Percentiles rank a stretch among this genome's conserved stretches.
Evolutionary conservation across 2,888 invertebrate genomes (phyloP).

Genomic region (Scaptomyza flava): DNA sequence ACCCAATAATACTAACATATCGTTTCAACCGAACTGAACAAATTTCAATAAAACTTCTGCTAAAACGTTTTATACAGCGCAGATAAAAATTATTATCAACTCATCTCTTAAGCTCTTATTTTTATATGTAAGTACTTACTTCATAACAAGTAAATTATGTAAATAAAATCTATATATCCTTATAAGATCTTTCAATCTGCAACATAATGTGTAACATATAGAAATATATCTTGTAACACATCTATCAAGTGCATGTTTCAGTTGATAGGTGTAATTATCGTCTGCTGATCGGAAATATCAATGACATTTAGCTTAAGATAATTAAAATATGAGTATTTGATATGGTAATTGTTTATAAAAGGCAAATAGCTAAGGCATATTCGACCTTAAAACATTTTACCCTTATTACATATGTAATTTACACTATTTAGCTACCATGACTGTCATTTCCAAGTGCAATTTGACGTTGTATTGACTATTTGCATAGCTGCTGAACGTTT

Average conservation of each 20-base stretch:
- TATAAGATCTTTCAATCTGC: too few relatives aligned
- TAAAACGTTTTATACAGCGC: background rate
- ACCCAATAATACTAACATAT: slow-evolving; percentile 33
- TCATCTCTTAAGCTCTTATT: too few relatives aligned
- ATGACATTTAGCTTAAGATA: background rate
- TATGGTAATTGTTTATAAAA: slow-evolving; percentile 5
- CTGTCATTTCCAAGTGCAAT: slow-evolving; percentile 32
- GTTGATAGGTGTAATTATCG: background rate
- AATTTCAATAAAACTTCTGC: background rate
- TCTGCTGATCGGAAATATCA: background rate
- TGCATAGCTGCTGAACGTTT: slow-evolving; percentile 46
- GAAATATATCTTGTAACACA: background rate
- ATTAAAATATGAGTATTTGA: background rate
- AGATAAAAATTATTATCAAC: too few relatives aligned
- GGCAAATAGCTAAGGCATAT: slow-evolving; percentile 27
- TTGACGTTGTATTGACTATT: slow-evolving; percentile 25
- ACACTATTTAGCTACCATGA: slow-evolving; percentile 21
- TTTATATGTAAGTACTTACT: too few relatives aligned
- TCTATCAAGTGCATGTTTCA: background rate
- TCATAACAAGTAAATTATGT: too few relatives aligned
- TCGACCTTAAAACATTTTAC: slow-evolving; percentile 21
- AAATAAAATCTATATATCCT: too few relatives aligned
- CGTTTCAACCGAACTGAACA: background rate
- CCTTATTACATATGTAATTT: slow-evolving; percentile 16
- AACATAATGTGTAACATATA: too few relatives aligned